Evolutionary conservation across 2,888 invertebrate species (phyloP).

Genomic region (Stenoptilia bipunctidactyla): DNA sequence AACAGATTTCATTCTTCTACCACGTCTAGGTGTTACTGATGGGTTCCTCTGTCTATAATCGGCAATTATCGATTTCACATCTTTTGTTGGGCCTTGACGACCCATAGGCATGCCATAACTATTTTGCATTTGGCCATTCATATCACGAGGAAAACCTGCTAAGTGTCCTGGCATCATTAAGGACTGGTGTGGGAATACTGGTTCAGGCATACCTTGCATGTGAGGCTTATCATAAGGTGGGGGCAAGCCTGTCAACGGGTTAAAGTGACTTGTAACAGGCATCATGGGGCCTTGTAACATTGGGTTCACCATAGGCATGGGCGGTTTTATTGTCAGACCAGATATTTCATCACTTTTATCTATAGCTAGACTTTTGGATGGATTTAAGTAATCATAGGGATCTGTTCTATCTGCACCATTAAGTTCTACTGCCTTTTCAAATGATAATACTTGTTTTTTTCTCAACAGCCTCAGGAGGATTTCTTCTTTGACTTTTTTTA

Average conservation of each 20-base stretch:
- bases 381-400: slow-evolving; percentile 55
- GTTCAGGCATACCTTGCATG: slow-evolving; percentile 53
- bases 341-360: slow-evolving; percentile 64
- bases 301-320: slow-evolving; percentile 31
- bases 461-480: slow-evolving; percentile 79
- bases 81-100: slow-evolving; percentile 82
- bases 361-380: slow-evolving; percentile 52
- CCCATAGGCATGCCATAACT: slow-evolving; percentile 71
- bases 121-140: slow-evolving; percentile 70
- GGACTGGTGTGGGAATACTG: slow-evolving; percentile 43
- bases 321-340: slow-evolving; percentile 50
- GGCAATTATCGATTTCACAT: slow-evolving; percentile 86
- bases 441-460: slow-evolving; percentile 74
- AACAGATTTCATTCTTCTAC: slow-evolving; percentile 72
- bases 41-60: slow-evolving; percentile 84
- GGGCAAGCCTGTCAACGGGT: slow-evolving; percentile 51
- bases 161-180: slow-evolving; percentile 52
- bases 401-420: slow-evolving; percentile 48
- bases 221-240: slow-evolving; percentile 61
- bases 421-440: slow-evolving; percentile 49
- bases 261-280: slow-evolving; percentile 42
- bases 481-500: slow-evolving; percentile 89
- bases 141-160: slow-evolving; percentile 53
- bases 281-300: slow-evolving; percentile 46
- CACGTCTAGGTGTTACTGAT: slow-evolving; percentile 78